Evolutionary conservation across 2,888 invertebrate species (phyloP), one percentile per base, ranked within the genome.

Genomic region (Thecophora atra): DNA sequence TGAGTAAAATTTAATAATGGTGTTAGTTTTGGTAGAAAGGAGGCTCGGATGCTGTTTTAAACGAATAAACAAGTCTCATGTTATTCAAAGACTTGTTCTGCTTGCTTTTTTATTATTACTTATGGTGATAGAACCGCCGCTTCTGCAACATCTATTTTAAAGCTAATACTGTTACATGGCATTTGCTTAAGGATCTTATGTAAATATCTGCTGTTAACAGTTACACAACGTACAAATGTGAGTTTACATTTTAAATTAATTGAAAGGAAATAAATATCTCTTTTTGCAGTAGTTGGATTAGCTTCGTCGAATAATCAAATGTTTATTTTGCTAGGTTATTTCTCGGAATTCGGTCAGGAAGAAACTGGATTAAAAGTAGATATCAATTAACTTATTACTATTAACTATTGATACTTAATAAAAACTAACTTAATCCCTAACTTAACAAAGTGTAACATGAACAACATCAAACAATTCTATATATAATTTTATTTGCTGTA

Each of bases 161-260:
- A 47, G 6, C 47, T 47, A 47, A 47, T 47, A 47, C 47, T 47
- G 47, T 47, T 47, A 5, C 11, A 47, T 47, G n/a, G 13, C 47
- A 13, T 47, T 17, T 13, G 47, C 5, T 47, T 5, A 47, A 47
- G 15, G 15, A 47, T 6, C 11, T 47, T 47, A 47, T 47, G 6
- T 8, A 30, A 30, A 30, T 30, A 30, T 30, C 47, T 47, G n/a
- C n/a, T 47, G 47, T 11, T n/a, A 47, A 17, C 17, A 47, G 47
- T 47, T 47, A 47, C 4, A 30, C 4, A 30, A 30, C 30, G 30
- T 30, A 30, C 4, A 30, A 30, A 30, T 30, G 30, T 30, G 30
- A 30, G 30, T 37, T 24, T 75, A 73, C 71, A 76, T 58, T 70
- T 74, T 63, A 30, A 30, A 30, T 30, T 30, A 30, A 8, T 30